phyloP scores from a whole-genome alignment of 2,888 invertebrate species.

The Octonoba sinensis region DNA sequence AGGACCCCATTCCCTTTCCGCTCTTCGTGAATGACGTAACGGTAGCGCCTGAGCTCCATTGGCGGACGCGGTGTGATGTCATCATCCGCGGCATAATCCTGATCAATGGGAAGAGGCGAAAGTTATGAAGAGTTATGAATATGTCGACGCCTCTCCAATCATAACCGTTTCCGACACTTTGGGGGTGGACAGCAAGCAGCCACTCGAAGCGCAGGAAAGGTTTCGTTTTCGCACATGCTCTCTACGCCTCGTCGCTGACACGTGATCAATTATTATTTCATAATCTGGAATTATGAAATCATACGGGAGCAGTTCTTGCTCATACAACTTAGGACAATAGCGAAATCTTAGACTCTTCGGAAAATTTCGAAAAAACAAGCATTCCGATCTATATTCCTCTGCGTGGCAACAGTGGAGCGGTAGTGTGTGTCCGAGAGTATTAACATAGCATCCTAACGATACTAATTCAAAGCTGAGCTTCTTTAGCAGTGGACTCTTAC shows the following conservation, averaged over 20 bases:
- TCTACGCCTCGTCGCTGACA: background rate
- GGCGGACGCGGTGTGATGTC: constrained; percentile 38
- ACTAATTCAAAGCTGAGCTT: too few relatives aligned
- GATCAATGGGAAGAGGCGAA: constrained; percentile 59
- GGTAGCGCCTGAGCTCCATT: constrained; percentile 21
- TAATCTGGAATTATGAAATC: too few relatives aligned
- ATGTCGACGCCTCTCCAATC: constrained; percentile 59
- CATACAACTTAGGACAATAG: too few relatives aligned
- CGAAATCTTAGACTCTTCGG: too few relatives aligned
- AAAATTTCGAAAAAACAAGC: too few relatives aligned
- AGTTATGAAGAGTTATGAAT: constrained; percentile 63
- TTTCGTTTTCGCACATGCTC: constrained; percentile 6
- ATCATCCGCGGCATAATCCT: constrained; percentile 41
- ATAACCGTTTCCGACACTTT: constrained; percentile 43
- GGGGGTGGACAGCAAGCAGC: constrained; percentile 43
- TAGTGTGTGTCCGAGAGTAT: too few relatives aligned
- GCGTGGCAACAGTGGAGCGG: too few relatives aligned
- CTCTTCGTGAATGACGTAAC: constrained; percentile 37
- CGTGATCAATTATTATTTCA: too few relatives aligned
- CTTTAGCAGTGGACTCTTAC: too few relatives aligned
- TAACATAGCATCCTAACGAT: too few relatives aligned
- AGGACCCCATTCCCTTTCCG: background rate
- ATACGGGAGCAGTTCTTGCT: too few relatives aligned
- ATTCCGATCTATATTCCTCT: too few relatives aligned
- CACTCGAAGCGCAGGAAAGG: constrained; percentile 23